Base-by-base conservation (phyloP, 2,888 invertebrate species). In the Acronicta psi region DNA sequence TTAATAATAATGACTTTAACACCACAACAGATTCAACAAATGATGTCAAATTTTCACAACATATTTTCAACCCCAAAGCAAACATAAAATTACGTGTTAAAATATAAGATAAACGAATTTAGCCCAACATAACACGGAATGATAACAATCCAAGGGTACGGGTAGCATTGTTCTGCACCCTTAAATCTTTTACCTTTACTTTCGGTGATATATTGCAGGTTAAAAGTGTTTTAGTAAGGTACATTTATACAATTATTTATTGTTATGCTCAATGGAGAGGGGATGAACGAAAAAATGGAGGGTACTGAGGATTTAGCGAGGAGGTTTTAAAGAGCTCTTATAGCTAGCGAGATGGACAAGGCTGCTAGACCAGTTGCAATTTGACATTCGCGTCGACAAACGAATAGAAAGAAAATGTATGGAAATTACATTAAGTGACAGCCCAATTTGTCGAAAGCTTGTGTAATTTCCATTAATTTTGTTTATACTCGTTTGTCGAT, bases 141-240 rank as follows among this genome's bases (percentile, higher is more conserved):
- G 77, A 73, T 74, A 76, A 76, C 59, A 57, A 66, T 60, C 70
- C 31, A 29, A 44, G 41, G 69, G 65, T 37, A 37, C 7, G 18
- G 20, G 13, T 40, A 36, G n/a, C 16, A 78, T 78, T 78, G 79
- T 78, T 80, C 63, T 65, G 44, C 44, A 36, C 71, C 69, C 57
- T 69, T 80, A 80, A 76, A 78, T 78, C 74, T 73, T 73, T 65
- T 60, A 76, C 77, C 77, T 73, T 69, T 65, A 56, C 65, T 49
- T 60, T 60, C 18, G 6, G 70, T 74, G 74, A 76, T 76, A 76
- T 60, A 76, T 76, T 49, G 38, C 50, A 62, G 61, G 69, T 69
- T 62, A 69, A 73, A 69, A 73, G 69, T 64, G 73, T 58, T 73
- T 75, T 75, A 69, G 36, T 75, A 49, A 51, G 60, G 76, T 75